Conservation (phyloP, 2,797 vertebrate species). For the Enteromius paludinosus region DNA sequence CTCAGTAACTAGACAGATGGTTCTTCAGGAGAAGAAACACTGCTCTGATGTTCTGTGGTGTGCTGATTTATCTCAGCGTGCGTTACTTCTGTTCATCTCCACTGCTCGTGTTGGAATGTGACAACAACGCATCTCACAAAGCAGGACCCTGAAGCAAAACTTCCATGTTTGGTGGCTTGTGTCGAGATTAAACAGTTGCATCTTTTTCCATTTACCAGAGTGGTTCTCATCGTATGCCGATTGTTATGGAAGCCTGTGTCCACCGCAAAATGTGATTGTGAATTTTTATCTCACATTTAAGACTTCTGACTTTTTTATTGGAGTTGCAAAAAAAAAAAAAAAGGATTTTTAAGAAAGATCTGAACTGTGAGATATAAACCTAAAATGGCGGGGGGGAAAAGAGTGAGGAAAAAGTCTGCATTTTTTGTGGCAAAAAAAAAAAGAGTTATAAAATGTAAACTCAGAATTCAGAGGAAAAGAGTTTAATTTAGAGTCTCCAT, state of each 20-base stretch:
- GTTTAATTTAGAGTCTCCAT: no score
- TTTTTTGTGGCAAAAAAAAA: no score
- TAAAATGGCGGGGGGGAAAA: no score
- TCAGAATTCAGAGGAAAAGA: no score
- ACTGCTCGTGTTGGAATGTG: conserved; percentile 16
- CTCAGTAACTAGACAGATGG: neutral
- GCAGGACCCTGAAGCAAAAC: conserved; percentile 23
- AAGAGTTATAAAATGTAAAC: no score
- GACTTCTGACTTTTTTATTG: neutral
- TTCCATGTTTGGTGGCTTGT: conserved; percentile 51
- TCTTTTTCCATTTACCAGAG: neutral
- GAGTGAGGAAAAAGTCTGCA: no score
- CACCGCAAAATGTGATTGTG: neutral
- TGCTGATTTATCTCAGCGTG: conserved; percentile 20
- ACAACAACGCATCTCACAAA: conserved; percentile 8
- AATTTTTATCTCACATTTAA: neutral
- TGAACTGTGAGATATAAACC: no score
- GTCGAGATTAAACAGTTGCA: neutral
- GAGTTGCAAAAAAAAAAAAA: no score
- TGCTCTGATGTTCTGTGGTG: neutral
- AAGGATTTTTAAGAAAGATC: no score
- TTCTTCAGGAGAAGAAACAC: conserved; percentile 10
- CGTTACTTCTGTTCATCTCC: conserved; percentile 5
- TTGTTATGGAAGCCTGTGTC: neutral
- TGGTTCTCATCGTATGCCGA: neutral